Evolutionary conservation across 2,888 invertebrate genomes (phyloP).

Genomic region (Cheilosia vernalis): DNA sequence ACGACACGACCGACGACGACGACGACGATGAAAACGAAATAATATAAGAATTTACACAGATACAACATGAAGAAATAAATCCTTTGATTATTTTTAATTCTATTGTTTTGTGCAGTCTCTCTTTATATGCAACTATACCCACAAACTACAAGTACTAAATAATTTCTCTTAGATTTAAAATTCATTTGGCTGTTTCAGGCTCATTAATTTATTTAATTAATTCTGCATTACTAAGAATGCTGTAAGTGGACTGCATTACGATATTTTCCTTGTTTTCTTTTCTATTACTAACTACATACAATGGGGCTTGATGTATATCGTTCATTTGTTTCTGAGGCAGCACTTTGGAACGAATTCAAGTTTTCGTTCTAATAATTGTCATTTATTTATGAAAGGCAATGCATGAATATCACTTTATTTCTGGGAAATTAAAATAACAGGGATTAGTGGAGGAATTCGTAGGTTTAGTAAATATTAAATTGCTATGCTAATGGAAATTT

Average conservation of each 20-base stretch:
- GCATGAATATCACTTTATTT: background rate
- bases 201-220: slow-evolving; percentile 73
- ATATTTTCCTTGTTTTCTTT: slow-evolving; percentile 3
- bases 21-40: slow-evolving; percentile 35
- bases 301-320: slow-evolving; percentile 31
- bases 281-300: slow-evolving; percentile 41
- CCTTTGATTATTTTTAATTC: slow-evolving; percentile 68
- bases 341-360: slow-evolving; percentile 42
- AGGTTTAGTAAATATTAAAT: background rate
- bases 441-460: background rate
- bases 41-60: slow-evolving; percentile 40
- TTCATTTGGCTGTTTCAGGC: slow-evolving; percentile 57
- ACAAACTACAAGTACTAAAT: slow-evolving; percentile 24
- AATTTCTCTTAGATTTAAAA: slow-evolving; percentile 53
- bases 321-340: slow-evolving; percentile 20
- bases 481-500: no score
- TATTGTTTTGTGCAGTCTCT: slow-evolving; percentile 52
- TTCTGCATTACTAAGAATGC: slow-evolving; percentile 63
- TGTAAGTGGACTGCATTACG: slow-evolving; percentile 40
- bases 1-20: slow-evolving; percentile 6
- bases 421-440: background rate
- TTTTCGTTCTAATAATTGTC: slow-evolving; percentile 4
- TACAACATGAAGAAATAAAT: slow-evolving; percentile 51
- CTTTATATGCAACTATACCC: background rate
- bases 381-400: background rate